Evolutionary conservation across 2,797 vertebrate genomes (phyloP).

Genomic region (Dendrocincla fuliginosa): DNA sequence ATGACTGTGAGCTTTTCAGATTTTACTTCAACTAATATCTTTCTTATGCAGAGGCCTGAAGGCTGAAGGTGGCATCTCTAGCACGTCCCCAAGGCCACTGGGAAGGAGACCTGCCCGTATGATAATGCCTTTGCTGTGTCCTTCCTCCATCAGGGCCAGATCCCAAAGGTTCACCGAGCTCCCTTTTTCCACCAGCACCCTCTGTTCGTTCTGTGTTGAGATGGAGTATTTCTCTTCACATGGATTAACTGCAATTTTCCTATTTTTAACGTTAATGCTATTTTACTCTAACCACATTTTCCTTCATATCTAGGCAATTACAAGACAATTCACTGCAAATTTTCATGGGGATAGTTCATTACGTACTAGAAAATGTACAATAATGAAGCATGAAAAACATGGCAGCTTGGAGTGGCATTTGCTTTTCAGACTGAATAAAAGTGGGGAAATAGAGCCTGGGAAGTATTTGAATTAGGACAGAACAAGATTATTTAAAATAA

Average conservation of each 20-base stretch:
- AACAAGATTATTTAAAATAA: not conserved
- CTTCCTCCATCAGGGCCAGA: not conserved
- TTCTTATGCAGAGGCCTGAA: not conserved
- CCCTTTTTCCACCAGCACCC: not conserved
- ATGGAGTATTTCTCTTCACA: constrained; percentile 1
- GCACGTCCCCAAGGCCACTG: not conserved
- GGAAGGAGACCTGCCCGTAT: not conserved
- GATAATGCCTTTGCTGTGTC: not conserved
- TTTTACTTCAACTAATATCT: not conserved
- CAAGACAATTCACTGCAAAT: constrained; percentile 60
- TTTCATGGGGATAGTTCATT: constrained; percentile 64
- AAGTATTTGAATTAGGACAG: not conserved
- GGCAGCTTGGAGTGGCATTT: constrained; percentile 5
- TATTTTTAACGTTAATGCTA: constrained; percentile 48
- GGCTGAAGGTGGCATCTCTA: not conserved
- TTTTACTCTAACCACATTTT: constrained; percentile 51
- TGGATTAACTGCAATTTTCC: constrained; percentile 51
- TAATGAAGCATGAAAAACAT: constrained; percentile 61
- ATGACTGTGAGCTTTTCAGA: not conserved
- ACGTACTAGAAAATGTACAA: constrained; percentile 43
- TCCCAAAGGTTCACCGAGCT: accelerated
- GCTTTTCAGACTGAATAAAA: constrained; percentile 16
- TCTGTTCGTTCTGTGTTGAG: not conserved
- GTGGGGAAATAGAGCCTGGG: not conserved
- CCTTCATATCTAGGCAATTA: constrained; percentile 56